phyloP scores from a whole-genome alignment of 2,888 invertebrate genomes.

The Doris montereyensis region DNA sequence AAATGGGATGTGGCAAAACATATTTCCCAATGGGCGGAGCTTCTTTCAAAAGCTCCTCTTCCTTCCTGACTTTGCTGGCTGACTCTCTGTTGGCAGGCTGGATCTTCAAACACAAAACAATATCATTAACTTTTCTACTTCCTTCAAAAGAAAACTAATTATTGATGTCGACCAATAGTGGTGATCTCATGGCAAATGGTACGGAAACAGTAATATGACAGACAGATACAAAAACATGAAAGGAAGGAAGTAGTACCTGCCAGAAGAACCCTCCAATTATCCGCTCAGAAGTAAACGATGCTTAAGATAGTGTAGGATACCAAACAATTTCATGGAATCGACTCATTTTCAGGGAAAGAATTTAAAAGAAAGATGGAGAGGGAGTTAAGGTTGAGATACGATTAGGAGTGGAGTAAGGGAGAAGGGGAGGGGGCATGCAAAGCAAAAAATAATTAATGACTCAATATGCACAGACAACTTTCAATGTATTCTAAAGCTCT shows the following conservation, averaged over 20 bases:
- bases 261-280: no score
- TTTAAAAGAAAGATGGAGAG: not conserved
- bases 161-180: no score
- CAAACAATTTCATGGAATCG: no score
- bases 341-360: not conserved
- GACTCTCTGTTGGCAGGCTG: not conserved
- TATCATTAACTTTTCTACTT: no score
- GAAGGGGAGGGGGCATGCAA: not conserved
- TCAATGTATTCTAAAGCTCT: no score
- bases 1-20: conserved; percentile 62
- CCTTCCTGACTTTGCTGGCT: not conserved
- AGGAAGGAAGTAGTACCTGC: no score
- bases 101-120: no score
- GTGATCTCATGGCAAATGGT: not conserved
- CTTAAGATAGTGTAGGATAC: not conserved
- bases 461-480: no score
- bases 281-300: not conserved
- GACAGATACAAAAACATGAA: not conserved
- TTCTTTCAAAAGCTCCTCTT: not conserved
- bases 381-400: not conserved
- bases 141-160: no score
- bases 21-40: conserved; percentile 53
- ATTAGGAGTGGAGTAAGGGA: not conserved
- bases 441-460: not conserved
- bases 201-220: not conserved